Evolutionary conservation across 2,113 vertebrate genomes (phyloP).

Genomic region (Cyprinodon tularosa): DNA sequence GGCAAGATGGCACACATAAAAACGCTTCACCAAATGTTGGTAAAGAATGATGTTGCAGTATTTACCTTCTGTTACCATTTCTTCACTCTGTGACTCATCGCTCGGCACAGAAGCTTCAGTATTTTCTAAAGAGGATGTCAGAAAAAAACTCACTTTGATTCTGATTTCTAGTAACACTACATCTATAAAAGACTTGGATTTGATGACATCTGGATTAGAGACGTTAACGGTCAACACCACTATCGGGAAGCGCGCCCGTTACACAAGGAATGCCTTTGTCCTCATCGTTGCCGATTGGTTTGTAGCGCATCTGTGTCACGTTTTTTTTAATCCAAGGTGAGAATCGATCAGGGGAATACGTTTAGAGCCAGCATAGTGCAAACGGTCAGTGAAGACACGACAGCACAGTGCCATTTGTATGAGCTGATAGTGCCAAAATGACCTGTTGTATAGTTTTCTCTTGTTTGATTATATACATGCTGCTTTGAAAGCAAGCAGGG

Average conservation of each 20-base stretch:
- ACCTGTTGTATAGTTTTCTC: slow-evolving; percentile 71
- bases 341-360: slow-evolving; percentile 32
- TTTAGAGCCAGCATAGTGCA: slow-evolving; percentile 48
- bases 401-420: slow-evolving; percentile 63
- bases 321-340: slow-evolving; percentile 49
- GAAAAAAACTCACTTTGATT: slow-evolving; percentile 3
- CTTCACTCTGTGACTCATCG: slow-evolving; percentile 20
- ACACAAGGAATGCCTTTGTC: slow-evolving; percentile 32
- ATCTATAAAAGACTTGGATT: slow-evolving; percentile 20
- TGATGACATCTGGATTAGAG: background rate
- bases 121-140: background rate
- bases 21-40: slow-evolving; percentile 48
- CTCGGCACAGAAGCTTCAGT: slow-evolving; percentile 1
- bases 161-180: slow-evolving; percentile 53
- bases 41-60: slow-evolving; percentile 49
- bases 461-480: slow-evolving; percentile 60
- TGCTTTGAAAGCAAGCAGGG: slow-evolving; percentile 76
- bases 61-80: slow-evolving; percentile 42
- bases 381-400: slow-evolving; percentile 52
- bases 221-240: slow-evolving; percentile 16
- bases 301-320: slow-evolving; percentile 48
- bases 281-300: slow-evolving; percentile 33
- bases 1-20: slow-evolving; percentile 37
- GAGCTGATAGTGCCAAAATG: slow-evolving; percentile 80
- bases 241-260: slow-evolving; percentile 30